Evolutionary conservation across 2,888 invertebrate genomes (phyloP), one percentile per base, ranked within the genome.

Genomic region (Dynastes maya): DNA sequence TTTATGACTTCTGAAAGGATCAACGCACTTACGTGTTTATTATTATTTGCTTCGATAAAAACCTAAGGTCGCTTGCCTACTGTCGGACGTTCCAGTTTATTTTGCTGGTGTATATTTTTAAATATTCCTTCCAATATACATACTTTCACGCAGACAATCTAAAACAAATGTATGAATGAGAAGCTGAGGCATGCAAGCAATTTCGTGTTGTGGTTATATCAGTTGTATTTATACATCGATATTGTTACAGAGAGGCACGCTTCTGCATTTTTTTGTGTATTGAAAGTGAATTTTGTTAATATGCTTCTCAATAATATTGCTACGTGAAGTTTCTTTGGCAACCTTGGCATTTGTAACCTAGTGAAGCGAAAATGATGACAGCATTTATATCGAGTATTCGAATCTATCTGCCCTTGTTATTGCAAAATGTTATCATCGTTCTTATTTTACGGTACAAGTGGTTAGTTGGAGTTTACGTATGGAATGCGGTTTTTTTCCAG

Each of bases 1-100:
- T 74, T 74, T 74, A 74, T 74, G 61, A 49, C 61, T 68, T 49
- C 68, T 49, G 72, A 22, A 40, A 61, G 61, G 72, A 74, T 61
- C 72, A 74, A 74, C 61, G 72, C 45, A 40, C 72, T 74, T 58
- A 74, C 61, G 72, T 74, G 72, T 74, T 74, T 74, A 74, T 74
- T 74, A 74, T 74, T 74, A 61, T 74, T 74, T 40, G 55, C 55
- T 32, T 74, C 61, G 72, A 74, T 74, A 74, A 74, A 74, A 74
- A 61, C 61, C 61, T 63, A 74, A 74, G 72, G 72, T 74, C 72
- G 63, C 72, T 63, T 74, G 72, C 61, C 72, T 74, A 74, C 45
- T 74, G 55, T 74, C 61, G 61, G 45, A 74, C 72, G 58, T 49
- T 74, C 61, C 61, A 63, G 72, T 61, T 63, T 74, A 74, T 74